Percentiles rank a stretch among this genome's conserved stretches.
phyloP scores from a whole-genome alignment of 2,888 invertebrate species.

The Meliscaeva auricollis region DNA sequence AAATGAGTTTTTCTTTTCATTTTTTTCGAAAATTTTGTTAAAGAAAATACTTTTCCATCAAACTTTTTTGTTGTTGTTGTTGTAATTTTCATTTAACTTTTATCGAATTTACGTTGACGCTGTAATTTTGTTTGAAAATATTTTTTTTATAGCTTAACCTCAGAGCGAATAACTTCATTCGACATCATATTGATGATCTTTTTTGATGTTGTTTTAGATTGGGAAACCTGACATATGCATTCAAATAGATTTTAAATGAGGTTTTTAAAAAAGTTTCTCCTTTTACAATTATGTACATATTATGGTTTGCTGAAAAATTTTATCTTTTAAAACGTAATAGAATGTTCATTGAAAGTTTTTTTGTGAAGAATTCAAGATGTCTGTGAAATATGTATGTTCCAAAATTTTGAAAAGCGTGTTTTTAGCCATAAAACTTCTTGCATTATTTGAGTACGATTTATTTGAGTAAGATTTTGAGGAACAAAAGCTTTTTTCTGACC shows the following conservation, averaged over 20 bases:
- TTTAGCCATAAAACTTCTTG: too few species aligned
- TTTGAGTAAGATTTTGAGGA: too few species aligned
- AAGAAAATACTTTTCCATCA: constrained; percentile 25
- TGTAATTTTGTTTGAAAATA: constrained; percentile 54
- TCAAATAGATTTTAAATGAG: neutral
- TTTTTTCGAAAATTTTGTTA: constrained; percentile 37
- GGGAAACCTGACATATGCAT: constrained; percentile 12
- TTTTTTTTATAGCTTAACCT: constrained; percentile 13
- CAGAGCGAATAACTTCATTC: neutral
- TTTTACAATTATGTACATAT: too few species aligned
- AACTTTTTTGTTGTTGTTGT: constrained; percentile 29
- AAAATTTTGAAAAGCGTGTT: too few species aligned
- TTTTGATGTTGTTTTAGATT: neutral
- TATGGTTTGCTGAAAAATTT: too few species aligned
- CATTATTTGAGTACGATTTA: too few species aligned
- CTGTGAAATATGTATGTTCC: too few species aligned
- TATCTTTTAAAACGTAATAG: too few species aligned
- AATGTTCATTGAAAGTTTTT: too few species aligned
- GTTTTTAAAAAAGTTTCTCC: neutral
- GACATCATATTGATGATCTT: constrained; percentile 11
- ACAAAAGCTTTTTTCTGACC: too few species aligned
- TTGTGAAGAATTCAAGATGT: too few species aligned
- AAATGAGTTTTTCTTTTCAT: constrained; percentile 11
- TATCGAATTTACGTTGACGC: constrained; percentile 57
- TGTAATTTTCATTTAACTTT: constrained; percentile 61